Evolutionary conservation across 2,888 invertebrate genomes (phyloP), one percentile per base, ranked within the genome.

Genomic region (Eumerus sabulonum): DNA sequence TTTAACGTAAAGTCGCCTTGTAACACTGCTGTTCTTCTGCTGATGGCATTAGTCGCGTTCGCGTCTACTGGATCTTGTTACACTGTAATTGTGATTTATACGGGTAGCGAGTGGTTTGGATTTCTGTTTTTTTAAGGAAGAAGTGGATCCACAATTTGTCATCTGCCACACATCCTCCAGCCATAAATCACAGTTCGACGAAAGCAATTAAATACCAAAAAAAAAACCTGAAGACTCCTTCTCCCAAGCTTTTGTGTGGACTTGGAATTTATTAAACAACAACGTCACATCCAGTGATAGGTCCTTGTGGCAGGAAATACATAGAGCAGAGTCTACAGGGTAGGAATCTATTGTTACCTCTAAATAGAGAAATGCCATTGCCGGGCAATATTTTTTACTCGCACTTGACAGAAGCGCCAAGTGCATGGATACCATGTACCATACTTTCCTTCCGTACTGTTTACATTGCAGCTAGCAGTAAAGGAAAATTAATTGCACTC

Each of bases 131-230:
- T 3, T 40, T 40, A 40, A 3, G 9, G 40, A 9, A 11, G 40
- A 40, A 40, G 40, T 40, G 2, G 7, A 40, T 7, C 9, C 40
- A 7, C 40, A n/a, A 40, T 40, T 40, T 40, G 11, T 40, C 40
- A 27, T 27, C 27, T 27, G 3, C 7, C 27, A 2, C 27, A 27
- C 27, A 27, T 27, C 27, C 2, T 1, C 11, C 13, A 12, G 40
- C 40, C 9, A 66, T 73, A 73, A 73, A 73, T 73, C 60, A 54
- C 48, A 59, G 9, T 60, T 73, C 59, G 59, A 73, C 59, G 53
- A 59, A 73, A 57, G 63, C 66, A 73, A 73, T 73, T 73, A 70
- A 66, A 66, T n/a, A n/a, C n/a, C n/a, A 64, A 62, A 7, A 27
- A 7, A 27, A 27, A 27, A 27, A 4, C 27, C 27, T 27, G 3